Evolutionary conservation across 2,797 vertebrate species (phyloP).

Genomic region (Leptatherina wallacei): DNA sequence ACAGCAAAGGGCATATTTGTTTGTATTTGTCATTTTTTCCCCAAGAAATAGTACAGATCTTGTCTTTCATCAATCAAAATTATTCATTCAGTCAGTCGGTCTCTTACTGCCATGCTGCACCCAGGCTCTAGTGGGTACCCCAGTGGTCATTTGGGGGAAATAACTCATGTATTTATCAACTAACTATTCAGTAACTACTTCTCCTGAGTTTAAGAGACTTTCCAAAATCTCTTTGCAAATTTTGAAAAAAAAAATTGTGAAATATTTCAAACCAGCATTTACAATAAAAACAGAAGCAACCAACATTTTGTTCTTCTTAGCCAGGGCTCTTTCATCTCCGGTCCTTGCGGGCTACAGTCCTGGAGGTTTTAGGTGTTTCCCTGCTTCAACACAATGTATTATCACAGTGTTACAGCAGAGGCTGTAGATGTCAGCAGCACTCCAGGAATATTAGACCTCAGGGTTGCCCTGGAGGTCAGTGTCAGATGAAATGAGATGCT

Average conservation of each 20-base stretch:
- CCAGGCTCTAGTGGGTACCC: not conserved
- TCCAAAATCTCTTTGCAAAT: not conserved
- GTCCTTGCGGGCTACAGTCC: too few species aligned
- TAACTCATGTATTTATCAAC: not conserved
- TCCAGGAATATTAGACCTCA: not conserved
- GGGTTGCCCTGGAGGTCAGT: not conserved
- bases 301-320: not conserved
- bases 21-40: not conserved
- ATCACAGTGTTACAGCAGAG: not conserved
- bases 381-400: not conserved
- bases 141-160: not conserved
- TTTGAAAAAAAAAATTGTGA: not conserved
- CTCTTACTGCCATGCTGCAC: not conserved
- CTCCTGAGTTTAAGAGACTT: not conserved
- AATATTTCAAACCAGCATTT: not conserved
- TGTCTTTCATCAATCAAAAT: not conserved
- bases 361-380: too few species aligned
- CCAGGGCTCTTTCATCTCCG: too few species aligned
- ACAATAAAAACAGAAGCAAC: not conserved
- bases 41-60: not conserved
- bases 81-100: too few species aligned
- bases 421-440: slow-evolving; percentile 40
- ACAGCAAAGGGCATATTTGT: not conserved
- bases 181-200: not conserved
- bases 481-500: too few species aligned